Evolutionary conservation across 2,113 vertebrate species (phyloP), one percentile per base, ranked within the genome.

Genomic region (Anser brachyrhynchus): DNA sequence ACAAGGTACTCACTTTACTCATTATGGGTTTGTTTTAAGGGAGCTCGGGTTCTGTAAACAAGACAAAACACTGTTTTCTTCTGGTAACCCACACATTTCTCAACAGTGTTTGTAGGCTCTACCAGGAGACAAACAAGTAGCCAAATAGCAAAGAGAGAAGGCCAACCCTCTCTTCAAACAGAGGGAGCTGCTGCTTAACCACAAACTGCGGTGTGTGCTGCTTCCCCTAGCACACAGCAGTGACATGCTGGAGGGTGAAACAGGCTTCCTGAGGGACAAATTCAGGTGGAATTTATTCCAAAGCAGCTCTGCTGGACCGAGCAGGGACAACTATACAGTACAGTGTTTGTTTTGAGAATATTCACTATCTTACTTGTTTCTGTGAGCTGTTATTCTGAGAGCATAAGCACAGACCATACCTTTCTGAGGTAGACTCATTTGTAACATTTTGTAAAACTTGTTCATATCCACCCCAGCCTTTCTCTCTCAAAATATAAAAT

Each of bases 31-130:
- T 87, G 57, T 84, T 92, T 91, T 43, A 87, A 82, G 62, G 44
- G 37, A 90, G 44, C 51, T 82, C 29, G 4, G 58, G 46, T 59
- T 96, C 84, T 93, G 61, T 93, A 95, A 96, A 96, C 71, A 94
- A 59, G 49, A 54, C 64, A 79, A 72, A 84, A 73, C 11, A 41
- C 35, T 81, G 35, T 96, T 95, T 95, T 93, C 67, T 92, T 91
- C 66, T 92, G 76, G 70, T 35, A 87, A 59, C 46, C 77, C 77
- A 82, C 89, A 87, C 44, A 39, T 96, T 96, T 92, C 8, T 25
- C 77, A 96, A 89, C 64, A 88, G 15, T 57, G 84, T 81, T 91
- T 90, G 64, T 22, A 57, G 35, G 39, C 62, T 90, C n/a, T 73
- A 86, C 76, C 28, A 62, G 67, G 49, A 89, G 44, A 84, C 73